These are phyloP conservation scores for Eumeta japonica DNA, from an alignment of 1,140 invertebrate species.

Conservation along the genomic window DNA sequence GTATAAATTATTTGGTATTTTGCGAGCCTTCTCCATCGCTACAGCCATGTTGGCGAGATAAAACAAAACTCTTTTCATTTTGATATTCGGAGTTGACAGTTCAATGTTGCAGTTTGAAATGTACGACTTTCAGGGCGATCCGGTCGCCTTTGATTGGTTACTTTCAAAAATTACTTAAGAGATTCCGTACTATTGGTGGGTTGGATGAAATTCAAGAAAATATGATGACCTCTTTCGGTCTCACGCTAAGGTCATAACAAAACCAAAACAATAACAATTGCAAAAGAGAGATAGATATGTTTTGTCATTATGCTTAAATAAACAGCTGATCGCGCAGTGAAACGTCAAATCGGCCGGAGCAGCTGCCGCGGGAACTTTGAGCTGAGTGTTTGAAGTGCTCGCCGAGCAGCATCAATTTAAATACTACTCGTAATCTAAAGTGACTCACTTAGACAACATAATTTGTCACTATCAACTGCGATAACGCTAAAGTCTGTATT, in stretches of 20 bases:
- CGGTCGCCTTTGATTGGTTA: conserved; percentile 15
- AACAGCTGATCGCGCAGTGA: conserved; percentile 15
- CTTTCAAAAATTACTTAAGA: conserved; percentile 6
- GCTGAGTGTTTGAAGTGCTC: neutral
- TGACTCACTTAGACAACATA: too few species aligned
- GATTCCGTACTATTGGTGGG: conserved; percentile 12
- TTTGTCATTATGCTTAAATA: conserved; percentile 7
- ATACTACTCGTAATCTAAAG: neutral
- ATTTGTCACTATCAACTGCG: too few species aligned
- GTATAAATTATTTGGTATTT: conserved; percentile 59
- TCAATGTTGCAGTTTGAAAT: conserved; percentile 16
- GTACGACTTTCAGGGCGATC: conserved; percentile 34
- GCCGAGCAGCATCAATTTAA: neutral
- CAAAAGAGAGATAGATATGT: conserved; percentile 20
- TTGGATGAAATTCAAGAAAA: conserved; percentile 1
- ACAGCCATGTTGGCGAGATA: conserved; percentile 60
- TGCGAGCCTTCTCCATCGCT: conserved; percentile 42
- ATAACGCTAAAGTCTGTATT: too few species aligned
- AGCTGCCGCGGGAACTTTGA: conserved; percentile 17
- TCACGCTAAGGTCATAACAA: conserved; percentile 20
- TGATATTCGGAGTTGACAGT: conserved; percentile 22
- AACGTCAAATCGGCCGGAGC: conserved; percentile 17
- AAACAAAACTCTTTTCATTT: conserved; percentile 42
- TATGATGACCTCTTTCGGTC: conserved; percentile 12
- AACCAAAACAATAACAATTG: conserved; percentile 20